Evolutionary conservation across 2,888 invertebrate species (phyloP).

Genomic region (Meiosimyza platycephala): DNA sequence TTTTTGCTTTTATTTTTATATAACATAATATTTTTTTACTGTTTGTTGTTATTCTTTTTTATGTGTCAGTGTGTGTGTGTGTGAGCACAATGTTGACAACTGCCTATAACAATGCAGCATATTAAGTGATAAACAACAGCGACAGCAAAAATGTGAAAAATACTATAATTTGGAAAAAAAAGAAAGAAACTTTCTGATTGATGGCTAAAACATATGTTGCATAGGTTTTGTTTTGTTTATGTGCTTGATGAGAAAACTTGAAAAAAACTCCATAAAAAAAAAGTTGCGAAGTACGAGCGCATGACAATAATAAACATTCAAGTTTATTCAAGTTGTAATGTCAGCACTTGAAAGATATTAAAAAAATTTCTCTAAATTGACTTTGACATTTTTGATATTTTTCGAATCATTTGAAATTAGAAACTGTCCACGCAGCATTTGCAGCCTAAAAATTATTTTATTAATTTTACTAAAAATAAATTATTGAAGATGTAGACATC

Average conservation of each 20-base stretch:
- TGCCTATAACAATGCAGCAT: slow-evolving; percentile 14
- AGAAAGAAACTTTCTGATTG: background rate
- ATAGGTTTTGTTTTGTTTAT: background rate
- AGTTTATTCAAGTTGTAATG: too few relatives aligned
- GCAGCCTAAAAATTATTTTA: too few relatives aligned
- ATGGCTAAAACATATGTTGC: slow-evolving; percentile 7
- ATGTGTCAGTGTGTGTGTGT: background rate
- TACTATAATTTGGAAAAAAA: background rate
- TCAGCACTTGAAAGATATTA: too few relatives aligned
- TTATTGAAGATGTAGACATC: too few relatives aligned
- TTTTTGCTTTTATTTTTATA: background rate
- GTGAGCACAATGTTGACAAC: background rate
- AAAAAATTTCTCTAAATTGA: too few relatives aligned
- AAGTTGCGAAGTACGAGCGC: background rate
- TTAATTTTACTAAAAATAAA: too few relatives aligned
- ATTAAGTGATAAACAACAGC: background rate
- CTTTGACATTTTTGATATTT: too few relatives aligned
- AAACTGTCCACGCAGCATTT: too few relatives aligned
- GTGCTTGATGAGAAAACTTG: too few relatives aligned
- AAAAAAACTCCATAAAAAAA: too few relatives aligned
- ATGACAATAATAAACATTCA: too few relatives aligned
- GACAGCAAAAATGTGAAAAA: background rate
- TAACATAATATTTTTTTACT: background rate
- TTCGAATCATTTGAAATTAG: too few relatives aligned
- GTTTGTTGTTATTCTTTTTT: background rate